A percentile compares a stretch with the other conserved stretches of the same genome.
Evolutionary conservation across 2,113 vertebrate species (phyloP).

Genomic region (rabbit (Oryctolagus cuniculus)): mOryCun1.1 NC_091434.1:123360501-123361000

Average conservation of each 20-base stretch:
- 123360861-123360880: background rate
- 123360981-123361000: background rate
- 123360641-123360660: background rate
- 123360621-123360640: too few species aligned
- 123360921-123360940: background rate
- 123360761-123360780: too few species aligned
- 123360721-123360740: background rate
- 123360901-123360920: background rate
- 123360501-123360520: too few species aligned
- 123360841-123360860: too few species aligned
- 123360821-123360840: background rate
- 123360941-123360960: background rate
- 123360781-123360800: background rate
- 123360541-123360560: too few species aligned
- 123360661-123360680: background rate
- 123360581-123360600: too few species aligned
- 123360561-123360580: too few species aligned
- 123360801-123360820: background rate
- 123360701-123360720: background rate
- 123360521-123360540: too few species aligned
- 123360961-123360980: slow-evolving; percentile 8
- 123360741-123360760: background rate
- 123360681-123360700: background rate
- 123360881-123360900: background rate
- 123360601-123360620: too few species aligned